Conservation (phyloP, 2,797 vertebrate genomes). For the Danio tinwini region DNA sequence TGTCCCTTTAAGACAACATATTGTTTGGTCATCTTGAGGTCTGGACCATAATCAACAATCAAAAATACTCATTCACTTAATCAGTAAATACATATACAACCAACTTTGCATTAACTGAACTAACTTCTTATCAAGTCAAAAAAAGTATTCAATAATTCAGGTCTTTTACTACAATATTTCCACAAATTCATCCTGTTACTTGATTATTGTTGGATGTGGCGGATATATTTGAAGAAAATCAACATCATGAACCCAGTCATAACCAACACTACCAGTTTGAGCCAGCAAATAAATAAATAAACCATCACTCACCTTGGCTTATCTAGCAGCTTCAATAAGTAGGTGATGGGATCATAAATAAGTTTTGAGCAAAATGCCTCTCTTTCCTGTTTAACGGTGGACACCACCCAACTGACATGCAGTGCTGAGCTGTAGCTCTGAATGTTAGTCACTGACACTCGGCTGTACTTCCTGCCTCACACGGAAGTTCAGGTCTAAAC, state of each 20-base stretch:
- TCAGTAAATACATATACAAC: background rate
- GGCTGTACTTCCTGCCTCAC: conserved; percentile 74
- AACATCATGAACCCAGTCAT: background rate
- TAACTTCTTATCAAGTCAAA: background rate
- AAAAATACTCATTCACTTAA: background rate
- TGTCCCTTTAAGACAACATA: background rate
- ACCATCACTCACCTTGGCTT: conserved; percentile 57
- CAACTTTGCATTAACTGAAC: background rate
- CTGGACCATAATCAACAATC: background rate
- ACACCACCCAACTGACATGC: conserved; percentile 50
- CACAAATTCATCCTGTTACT: background rate
- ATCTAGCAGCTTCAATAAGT: conserved; percentile 34
- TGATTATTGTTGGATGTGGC: background rate
- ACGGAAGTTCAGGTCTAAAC: conserved; percentile 83
- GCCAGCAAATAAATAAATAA: background rate
- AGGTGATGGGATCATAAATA: conserved; percentile 46
- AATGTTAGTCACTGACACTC: conserved; percentile 66
- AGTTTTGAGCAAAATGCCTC: background rate
- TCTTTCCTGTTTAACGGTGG: conserved; percentile 44
- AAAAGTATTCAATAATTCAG: background rate
- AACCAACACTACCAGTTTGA: background rate
- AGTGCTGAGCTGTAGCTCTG: conserved; percentile 54
- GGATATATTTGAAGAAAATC: background rate
- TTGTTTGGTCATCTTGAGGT: background rate
- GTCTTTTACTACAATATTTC: background rate